phyloP scores from a whole-genome alignment of 1,140 invertebrate species.

The Pentalonia nigronervosa region DNA sequence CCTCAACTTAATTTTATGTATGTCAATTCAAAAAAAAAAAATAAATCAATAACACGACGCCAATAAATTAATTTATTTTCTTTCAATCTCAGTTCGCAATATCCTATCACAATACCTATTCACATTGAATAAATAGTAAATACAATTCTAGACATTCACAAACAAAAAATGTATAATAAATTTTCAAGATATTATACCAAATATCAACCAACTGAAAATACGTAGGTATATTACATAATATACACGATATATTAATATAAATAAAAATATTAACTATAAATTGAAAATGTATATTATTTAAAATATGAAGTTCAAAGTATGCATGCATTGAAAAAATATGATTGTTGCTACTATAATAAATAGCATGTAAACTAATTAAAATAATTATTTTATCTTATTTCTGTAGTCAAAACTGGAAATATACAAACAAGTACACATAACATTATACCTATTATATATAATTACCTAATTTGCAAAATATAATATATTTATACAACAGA shows the following conservation, averaged over 20 bases:
- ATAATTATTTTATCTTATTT: neutral
- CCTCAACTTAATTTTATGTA: conserved; percentile 36
- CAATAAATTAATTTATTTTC: neutral
- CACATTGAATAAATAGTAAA: neutral
- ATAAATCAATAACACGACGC: neutral
- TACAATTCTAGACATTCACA: neutral
- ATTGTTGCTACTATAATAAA: neutral
- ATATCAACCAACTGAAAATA: neutral
- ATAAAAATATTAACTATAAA: neutral
- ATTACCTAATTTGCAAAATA: neutral
- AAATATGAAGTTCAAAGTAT: neutral
- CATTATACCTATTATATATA: neutral
- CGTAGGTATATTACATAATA: neutral
- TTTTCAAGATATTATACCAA: neutral
- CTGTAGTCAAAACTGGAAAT: neutral
- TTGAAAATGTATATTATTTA: neutral
- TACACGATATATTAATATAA: neutral
- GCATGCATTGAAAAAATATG: neutral
- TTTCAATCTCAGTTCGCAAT: neutral
- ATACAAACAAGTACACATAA: neutral
- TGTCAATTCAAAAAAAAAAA: neutral
- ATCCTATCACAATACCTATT: neutral
- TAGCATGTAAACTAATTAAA: neutral
- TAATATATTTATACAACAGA: neutral
- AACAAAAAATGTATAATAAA: neutral